phyloP scores from a whole-genome alignment of 2,113 vertebrate species.

The Ctenodactylus gundi region DNA sequence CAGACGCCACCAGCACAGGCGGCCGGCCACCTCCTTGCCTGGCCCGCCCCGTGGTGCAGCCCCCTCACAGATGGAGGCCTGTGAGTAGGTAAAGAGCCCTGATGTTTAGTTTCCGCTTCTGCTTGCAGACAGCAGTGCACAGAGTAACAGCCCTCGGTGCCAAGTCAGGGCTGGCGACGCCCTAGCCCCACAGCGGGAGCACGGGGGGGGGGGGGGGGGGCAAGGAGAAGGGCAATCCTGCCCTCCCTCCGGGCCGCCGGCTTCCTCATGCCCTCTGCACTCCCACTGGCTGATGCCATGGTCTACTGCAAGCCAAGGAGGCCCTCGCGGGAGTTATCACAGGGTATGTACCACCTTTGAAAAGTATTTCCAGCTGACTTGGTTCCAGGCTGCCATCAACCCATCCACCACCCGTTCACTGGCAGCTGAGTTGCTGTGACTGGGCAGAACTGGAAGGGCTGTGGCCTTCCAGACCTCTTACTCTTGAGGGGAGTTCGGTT shows the following conservation, averaged over 20 bases:
- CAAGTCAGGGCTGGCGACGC: neutral
- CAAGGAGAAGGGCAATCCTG: neutral
- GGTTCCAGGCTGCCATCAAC: neutral
- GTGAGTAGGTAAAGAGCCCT: neutral
- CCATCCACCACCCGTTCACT: neutral
- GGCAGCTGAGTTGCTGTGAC: neutral
- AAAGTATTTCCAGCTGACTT: constrained; percentile 56
- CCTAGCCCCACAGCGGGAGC: no score
- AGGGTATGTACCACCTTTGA: constrained; percentile 61
- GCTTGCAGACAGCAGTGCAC: neutral
- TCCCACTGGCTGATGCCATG: neutral
- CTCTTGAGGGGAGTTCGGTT: neutral
- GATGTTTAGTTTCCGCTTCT: neutral
- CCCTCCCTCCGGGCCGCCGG: neutral
- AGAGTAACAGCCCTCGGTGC: neutral
- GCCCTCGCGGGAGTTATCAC: neutral
- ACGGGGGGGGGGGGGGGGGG: no score
- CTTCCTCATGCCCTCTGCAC: neutral
- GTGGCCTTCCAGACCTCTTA: neutral
- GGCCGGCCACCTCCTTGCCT: neutral
- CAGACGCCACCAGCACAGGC: no score
- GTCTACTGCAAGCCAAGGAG: constrained; percentile 66
- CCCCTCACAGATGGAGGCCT: neutral
- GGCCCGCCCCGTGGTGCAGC: no score
- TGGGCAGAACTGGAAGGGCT: neutral